Conservation (phyloP, 2,888 invertebrate genomes). For the Diogma glabrata region DNA sequence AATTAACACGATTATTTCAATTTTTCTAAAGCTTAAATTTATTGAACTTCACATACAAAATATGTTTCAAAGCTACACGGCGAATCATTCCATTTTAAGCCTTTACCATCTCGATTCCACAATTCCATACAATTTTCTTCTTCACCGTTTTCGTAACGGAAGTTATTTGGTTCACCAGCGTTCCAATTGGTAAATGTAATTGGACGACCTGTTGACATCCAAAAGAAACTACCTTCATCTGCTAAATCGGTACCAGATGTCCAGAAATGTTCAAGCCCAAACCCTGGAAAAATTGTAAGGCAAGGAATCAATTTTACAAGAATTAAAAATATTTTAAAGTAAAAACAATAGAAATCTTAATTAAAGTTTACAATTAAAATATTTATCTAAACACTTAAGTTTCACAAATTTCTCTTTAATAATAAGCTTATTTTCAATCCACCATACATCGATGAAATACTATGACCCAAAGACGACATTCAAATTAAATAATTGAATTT, state of each 20-base stretch:
- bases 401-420: too few relatives aligned
- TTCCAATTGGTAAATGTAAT: constrained; percentile 89
- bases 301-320: too few relatives aligned
- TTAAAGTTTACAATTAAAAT: too few relatives aligned
- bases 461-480: too few relatives aligned
- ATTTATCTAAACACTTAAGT: too few relatives aligned
- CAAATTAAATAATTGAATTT: too few relatives aligned
- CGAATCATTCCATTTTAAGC: constrained; percentile 87
- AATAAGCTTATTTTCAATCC: too few relatives aligned
- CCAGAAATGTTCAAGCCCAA: constrained; percentile 88
- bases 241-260: constrained; percentile 85
- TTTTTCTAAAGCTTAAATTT: too few relatives aligned
- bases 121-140: constrained; percentile 85
- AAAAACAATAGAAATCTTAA: too few relatives aligned
- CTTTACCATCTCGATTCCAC: constrained; percentile 84
- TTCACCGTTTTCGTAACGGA: constrained; percentile 79
- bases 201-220: constrained; percentile 84
- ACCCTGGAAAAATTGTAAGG: constrained; percentile 50
- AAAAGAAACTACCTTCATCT: constrained; percentile 83
- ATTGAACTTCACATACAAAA: constrained; percentile 77
- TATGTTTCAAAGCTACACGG: constrained; percentile 88
- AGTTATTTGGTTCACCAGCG: constrained; percentile 88
- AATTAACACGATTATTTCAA: too few relatives aligned
- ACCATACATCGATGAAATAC: too few relatives aligned
- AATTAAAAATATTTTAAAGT: too few relatives aligned